These are phyloP conservation scores for Pipra filicauda DNA, from an alignment of 2,113 vertebrate species.

Conservation along the genomic window DNA sequence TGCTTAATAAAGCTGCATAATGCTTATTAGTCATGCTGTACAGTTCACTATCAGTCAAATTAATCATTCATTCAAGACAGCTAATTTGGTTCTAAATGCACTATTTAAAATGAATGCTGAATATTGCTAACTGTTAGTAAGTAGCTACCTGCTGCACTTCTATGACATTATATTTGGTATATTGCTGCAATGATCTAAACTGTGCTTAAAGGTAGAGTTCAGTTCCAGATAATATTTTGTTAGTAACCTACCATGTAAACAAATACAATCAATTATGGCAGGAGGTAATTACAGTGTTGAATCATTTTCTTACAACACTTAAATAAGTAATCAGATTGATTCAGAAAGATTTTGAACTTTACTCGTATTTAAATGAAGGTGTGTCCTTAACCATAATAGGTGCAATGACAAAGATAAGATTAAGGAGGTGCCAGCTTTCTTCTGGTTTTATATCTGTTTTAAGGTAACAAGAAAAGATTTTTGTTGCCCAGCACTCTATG, in stretches of 20 bases:
- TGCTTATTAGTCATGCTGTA: not conserved
- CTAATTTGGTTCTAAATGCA: conserved; percentile 20
- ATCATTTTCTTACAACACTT: conserved; percentile 44
- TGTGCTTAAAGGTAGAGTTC: not conserved
- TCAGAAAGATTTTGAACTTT: conserved; percentile 1
- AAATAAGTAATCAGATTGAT: conserved; percentile 14
- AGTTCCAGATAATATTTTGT: conserved; percentile 6
- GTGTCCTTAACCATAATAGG: not conserved
- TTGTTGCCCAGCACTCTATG: not conserved
- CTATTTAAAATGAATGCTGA: not conserved
- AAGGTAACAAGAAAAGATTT: not conserved
- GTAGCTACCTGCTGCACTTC: not conserved
- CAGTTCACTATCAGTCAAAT: not conserved
- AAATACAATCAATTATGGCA: conserved; percentile 31
- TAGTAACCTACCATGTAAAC: conserved; percentile 10
- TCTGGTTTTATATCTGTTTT: not conserved
- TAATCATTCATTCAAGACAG: not conserved
- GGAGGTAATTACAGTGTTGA: conserved; percentile 17
- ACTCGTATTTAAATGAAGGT: conserved; percentile 12
- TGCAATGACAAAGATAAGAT: conserved; percentile 36
- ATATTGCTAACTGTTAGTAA: not conserved
- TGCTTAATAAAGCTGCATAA: not conserved
- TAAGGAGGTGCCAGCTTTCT: conserved; percentile 18
- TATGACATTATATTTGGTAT: not conserved
- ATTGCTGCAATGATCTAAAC: conserved; percentile 15